A percentile compares a stretch with the other conserved stretches of the same genome.
Evolutionary conservation across 1,140 invertebrate genomes (phyloP).

Genomic region (Eubasilissa regina): DNA sequence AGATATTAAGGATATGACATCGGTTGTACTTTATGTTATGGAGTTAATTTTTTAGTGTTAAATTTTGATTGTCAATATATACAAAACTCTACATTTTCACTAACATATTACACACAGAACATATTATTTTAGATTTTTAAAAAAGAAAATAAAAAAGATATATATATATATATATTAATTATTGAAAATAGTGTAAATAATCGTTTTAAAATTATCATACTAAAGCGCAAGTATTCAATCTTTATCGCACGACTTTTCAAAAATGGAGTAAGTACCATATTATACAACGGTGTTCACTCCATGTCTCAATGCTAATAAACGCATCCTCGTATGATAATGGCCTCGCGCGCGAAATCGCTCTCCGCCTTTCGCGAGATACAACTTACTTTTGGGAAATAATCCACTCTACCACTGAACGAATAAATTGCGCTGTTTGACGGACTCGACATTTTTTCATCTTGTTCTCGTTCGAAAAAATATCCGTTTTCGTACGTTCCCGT

Average conservation of each 20-base stretch:
- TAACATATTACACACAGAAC: too few relatives aligned
- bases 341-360: conserved; percentile 20
- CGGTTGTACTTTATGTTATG: too few relatives aligned
- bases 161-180: too few relatives aligned
- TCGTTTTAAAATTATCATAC: not conserved
- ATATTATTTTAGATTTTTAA: too few relatives aligned
- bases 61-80: too few relatives aligned
- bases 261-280: conserved; percentile 17
- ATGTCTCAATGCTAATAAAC: conserved; percentile 26
- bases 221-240: not conserved
- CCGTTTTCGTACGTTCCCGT: not conserved
- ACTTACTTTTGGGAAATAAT: conserved; percentile 41
- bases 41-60: too few relatives aligned
- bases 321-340: conserved; percentile 22
- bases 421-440: conserved; percentile 24
- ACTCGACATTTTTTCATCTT: conserved; percentile 10
- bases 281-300: conserved; percentile 10
- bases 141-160: too few relatives aligned
- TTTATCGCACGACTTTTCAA: conserved; percentile 10
- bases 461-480: conserved; percentile 17
- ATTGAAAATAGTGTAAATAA: too few relatives aligned
- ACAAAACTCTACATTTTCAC: too few relatives aligned
- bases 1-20: too few relatives aligned
- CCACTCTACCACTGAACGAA: not conserved
- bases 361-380: conserved; percentile 32